Evolutionary conservation across 1,140 invertebrate genomes (phyloP), one percentile per base, ranked within the genome.

Genomic region (Platyscapa corneri): DNA sequence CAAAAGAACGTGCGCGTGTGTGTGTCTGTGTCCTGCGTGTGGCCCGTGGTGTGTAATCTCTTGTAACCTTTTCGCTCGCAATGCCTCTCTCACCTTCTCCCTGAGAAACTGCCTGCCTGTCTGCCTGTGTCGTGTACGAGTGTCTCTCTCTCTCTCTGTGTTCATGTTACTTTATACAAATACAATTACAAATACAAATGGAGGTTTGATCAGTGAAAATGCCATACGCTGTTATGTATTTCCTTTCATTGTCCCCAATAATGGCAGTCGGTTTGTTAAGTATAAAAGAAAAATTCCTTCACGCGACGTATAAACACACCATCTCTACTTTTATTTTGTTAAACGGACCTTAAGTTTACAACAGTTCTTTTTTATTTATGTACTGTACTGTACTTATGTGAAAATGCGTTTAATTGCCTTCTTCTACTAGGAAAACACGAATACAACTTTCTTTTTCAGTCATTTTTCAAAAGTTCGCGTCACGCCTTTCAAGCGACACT

Each of bases 391-490:
- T 86, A 77, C 32, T 67, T 18, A 27, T 82, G 74, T 85, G 46
- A 85, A 49, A 80, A 39, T 82, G n/a, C 82, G 64, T 85, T n/a
- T 18, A 30, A 10, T 79, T 39, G 49, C 42, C 34, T 64, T 64
- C 76, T 23, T 76, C 30, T 82, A 74, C 27, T 72, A 86, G 20
- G 72, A 85, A 85, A 85, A 79, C 78, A 23, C 76, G 79, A 86
- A 78, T 82, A 76, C 42, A 85, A 77, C 60, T 86, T 86, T 86
- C 85, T 86, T 86, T 60, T 86, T 82, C 85, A 86, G 74, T 86
- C 80, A 56, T 86, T 67, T 67, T 85, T 82, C 56, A 64, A 81
- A 82, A 78, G 80, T 81, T 78, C 42, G 32, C 70, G 32, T 64
- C 56, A 60, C 60, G n/a, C 53, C 14, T 30, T 80, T 60, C 78